A percentile compares a stretch with the other conserved stretches of the same genome.
Evolutionary conservation across 1,140 invertebrate species (phyloP).

Genomic region (Eurosta solidaginis): DNA sequence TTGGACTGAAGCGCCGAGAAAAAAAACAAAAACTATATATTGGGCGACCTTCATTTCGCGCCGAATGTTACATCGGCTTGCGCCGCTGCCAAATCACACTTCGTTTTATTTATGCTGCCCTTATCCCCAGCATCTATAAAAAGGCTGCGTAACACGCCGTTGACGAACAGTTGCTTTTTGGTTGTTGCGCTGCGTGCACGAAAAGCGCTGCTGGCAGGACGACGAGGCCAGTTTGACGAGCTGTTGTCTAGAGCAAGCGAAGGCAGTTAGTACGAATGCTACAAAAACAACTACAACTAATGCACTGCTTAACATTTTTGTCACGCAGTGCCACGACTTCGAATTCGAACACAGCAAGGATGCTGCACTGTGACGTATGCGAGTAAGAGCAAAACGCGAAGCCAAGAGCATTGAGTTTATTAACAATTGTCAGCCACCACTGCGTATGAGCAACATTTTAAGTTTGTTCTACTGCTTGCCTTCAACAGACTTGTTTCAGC

Average conservation of each 20-base stretch:
- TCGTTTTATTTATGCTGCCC: not conserved
- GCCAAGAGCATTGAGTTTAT: not conserved
- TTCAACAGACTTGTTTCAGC: not conserved
- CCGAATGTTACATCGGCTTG: not conserved
- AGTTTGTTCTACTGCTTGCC: not conserved
- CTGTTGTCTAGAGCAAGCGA: not conserved
- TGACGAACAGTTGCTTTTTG: slow-evolving; percentile 26
- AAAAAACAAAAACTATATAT: not conserved
- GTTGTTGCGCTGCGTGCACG: slow-evolving; percentile 6
- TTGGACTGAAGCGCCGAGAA: not conserved
- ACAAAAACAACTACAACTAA: too few species aligned
- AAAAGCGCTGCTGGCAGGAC: not conserved
- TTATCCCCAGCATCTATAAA: not conserved
- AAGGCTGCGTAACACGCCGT: not conserved
- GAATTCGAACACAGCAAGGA: not conserved
- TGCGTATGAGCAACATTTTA: not conserved
- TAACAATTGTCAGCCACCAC: not conserved
- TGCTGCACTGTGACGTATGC: not conserved
- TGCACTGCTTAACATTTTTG: not conserved
- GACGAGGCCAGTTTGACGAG: not conserved
- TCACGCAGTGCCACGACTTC: not conserved
- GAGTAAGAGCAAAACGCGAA: not conserved
- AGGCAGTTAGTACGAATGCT: too few species aligned
- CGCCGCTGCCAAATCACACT: not conserved
- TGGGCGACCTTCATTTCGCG: not conserved